Evolutionary conservation across 2,113 vertebrate genomes (phyloP).

Genomic region (Saimiri boliviensis): DNA sequence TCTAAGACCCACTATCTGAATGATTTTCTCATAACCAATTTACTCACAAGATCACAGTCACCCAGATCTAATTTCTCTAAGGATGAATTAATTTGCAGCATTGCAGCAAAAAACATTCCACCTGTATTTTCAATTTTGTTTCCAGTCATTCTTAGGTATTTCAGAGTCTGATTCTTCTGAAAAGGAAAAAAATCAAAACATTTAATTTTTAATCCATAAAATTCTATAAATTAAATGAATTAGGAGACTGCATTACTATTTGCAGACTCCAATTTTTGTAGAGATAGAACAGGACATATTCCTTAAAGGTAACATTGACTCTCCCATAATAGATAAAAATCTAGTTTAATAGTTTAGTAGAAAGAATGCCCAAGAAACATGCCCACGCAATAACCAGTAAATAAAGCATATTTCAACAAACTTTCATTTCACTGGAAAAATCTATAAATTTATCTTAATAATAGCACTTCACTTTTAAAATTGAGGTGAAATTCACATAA

Average conservation of each 20-base stretch:
- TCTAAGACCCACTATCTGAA: neutral
- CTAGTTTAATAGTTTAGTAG: neutral
- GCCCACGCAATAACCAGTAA: neutral
- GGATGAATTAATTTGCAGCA: constrained; percentile 89
- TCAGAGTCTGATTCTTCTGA: constrained; percentile 88
- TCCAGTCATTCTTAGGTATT: constrained; percentile 90
- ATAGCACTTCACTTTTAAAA: neutral
- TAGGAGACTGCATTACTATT: neutral
- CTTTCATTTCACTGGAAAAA: neutral
- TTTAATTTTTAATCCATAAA: constrained; percentile 6
- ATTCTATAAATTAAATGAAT: constrained; percentile 22
- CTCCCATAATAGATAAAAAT: constrained; percentile 20
- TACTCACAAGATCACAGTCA: constrained; percentile 92
- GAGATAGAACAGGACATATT: neutral
- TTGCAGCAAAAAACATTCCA: constrained; percentile 88
- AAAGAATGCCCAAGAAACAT: constrained; percentile 10
- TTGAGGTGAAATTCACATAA: constrained; percentile 16
- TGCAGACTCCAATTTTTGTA: neutral
- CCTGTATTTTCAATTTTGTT: constrained; percentile 92
- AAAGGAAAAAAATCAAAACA: constrained; percentile 56
- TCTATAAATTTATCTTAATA: neutral
- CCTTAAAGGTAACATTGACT: constrained; percentile 1
- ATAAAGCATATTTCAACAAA: constrained; percentile 27
- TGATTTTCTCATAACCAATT: constrained; percentile 5
- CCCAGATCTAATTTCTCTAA: constrained; percentile 91